A percentile compares a stretch with the other conserved stretches of the same genome.
Conservation (phyloP, 2,888 invertebrate genomes). For the Metellina segmentata region DNA sequence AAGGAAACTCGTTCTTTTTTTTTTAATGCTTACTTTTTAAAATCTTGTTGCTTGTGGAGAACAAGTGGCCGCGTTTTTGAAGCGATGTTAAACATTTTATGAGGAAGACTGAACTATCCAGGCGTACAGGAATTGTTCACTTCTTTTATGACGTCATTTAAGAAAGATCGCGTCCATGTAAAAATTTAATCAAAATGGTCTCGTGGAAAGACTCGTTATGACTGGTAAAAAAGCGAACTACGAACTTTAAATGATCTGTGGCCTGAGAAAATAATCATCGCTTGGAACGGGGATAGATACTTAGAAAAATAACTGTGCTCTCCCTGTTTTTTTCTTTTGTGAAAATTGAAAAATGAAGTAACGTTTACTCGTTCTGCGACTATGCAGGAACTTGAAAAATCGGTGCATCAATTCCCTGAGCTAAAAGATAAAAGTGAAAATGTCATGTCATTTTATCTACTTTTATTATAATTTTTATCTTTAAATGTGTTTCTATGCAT, state of each 20-base stretch:
- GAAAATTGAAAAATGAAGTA: neutral
- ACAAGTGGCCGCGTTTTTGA: neutral
- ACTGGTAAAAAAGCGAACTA: neutral
- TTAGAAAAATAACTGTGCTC: neutral
- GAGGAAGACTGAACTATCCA: neutral
- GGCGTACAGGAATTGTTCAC: too few species aligned
- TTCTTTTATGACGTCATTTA: too few species aligned
- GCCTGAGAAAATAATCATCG: neutral
- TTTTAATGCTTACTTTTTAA: neutral
- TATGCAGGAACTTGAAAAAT: too few species aligned
- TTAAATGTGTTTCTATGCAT: too few species aligned
- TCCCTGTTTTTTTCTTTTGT: neutral
- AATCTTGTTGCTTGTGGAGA: neutral
- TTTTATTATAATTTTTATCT: too few species aligned
- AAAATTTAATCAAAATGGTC: neutral
- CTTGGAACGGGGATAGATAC: neutral
- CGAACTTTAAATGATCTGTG: neutral
- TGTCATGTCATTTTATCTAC: too few species aligned
- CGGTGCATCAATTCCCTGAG: too few species aligned
- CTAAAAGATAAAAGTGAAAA: too few species aligned
- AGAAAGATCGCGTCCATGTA: too few species aligned
- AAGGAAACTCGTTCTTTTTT: neutral
- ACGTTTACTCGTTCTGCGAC: neutral
- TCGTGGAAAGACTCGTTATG: neutral
- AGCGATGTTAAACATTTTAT: neutral